Conservation (phyloP, 2,888 invertebrate genomes). For the Abscondita cerata region DNA sequence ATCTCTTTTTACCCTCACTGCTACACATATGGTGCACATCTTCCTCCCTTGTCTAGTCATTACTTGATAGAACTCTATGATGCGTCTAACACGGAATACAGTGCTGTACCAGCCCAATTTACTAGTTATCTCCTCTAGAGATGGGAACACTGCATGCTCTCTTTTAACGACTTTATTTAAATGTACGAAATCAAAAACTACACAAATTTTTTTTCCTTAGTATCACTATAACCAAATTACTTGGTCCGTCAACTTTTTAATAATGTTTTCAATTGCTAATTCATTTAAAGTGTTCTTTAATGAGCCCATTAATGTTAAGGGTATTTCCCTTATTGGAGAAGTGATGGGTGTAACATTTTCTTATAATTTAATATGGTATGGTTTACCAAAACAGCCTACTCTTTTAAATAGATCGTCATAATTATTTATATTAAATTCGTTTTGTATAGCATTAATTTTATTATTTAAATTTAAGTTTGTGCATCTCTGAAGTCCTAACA, state of each 20-base stretch:
- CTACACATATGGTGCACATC: too few relatives aligned
- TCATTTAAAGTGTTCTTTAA: slow-evolving; percentile 1
- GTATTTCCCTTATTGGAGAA: slow-evolving; percentile 1
- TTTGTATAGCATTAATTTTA: too few relatives aligned
- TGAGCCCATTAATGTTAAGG: not conserved
- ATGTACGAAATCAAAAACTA: slow-evolving; percentile 13
- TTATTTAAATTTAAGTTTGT: too few relatives aligned
- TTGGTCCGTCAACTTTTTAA: slow-evolving; percentile 13
- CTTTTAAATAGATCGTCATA: not conserved
- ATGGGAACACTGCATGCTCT: not conserved
- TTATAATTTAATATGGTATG: not conserved
- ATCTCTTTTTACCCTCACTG: too few relatives aligned
- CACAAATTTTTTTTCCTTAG: slow-evolving; percentile 11
- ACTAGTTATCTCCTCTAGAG: not conserved
- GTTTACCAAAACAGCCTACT: not conserved
- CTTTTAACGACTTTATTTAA: slow-evolving; percentile 12
- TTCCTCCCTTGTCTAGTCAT: too few relatives aligned
- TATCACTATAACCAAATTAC: slow-evolving; percentile 15
- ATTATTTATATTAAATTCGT: too few relatives aligned
- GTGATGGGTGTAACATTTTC: not conserved
- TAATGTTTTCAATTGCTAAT: slow-evolving; percentile 25
- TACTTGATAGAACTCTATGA: slow-evolving; percentile 6
- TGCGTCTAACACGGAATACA: not conserved
- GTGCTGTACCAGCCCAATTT: not conserved
- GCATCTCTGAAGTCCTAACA: too few relatives aligned